These are phyloP conservation scores for Papilio xuthus DNA, from an alignment of 1,140 invertebrate species.

Conservation along the genomic window DNA sequence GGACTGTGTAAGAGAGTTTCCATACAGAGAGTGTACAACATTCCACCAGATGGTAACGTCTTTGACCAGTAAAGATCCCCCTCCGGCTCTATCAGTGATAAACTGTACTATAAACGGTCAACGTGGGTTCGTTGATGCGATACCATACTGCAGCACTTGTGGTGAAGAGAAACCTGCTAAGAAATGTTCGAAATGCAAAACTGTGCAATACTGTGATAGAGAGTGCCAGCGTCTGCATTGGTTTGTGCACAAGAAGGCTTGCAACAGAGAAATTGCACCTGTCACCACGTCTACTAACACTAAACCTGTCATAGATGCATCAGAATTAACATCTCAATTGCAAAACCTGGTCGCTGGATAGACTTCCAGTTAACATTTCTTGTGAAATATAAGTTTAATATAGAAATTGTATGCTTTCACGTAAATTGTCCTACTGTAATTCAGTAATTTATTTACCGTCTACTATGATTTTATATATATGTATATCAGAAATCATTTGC, in stretches of 20 bases:
- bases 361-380: neutral
- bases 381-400: constrained; percentile 5
- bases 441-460: constrained; percentile 28
- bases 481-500: neutral
- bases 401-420: constrained; percentile 19
- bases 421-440: constrained; percentile 25
- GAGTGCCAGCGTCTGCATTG: constrained; percentile 98
- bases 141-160: constrained; percentile 92
- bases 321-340: constrained; percentile 75
- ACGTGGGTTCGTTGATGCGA: constrained; percentile 87
- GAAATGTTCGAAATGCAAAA: constrained; percentile 98
- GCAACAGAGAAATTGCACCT: constrained; percentile 82
- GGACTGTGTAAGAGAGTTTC: constrained; percentile 93
- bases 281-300: constrained; percentile 52
- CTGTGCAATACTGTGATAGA: constrained; percentile 95
- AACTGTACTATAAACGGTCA: constrained; percentile 94
- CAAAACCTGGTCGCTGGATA: constrained; percentile 77
- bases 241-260: constrained; percentile 97
- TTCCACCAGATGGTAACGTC: constrained; percentile 92
- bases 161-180: constrained; percentile 93
- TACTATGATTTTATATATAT: constrained; percentile 25
- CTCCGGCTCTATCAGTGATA: constrained; percentile 88
- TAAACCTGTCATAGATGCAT: constrained; percentile 70
- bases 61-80: constrained; percentile 86
- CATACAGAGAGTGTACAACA: constrained; percentile 91